A percentile compares a stretch with the other conserved stretches of the same genome.
Evolutionary conservation across 2,113 vertebrate species (phyloP).

Genomic region (Platycercus adscitus): DNA sequence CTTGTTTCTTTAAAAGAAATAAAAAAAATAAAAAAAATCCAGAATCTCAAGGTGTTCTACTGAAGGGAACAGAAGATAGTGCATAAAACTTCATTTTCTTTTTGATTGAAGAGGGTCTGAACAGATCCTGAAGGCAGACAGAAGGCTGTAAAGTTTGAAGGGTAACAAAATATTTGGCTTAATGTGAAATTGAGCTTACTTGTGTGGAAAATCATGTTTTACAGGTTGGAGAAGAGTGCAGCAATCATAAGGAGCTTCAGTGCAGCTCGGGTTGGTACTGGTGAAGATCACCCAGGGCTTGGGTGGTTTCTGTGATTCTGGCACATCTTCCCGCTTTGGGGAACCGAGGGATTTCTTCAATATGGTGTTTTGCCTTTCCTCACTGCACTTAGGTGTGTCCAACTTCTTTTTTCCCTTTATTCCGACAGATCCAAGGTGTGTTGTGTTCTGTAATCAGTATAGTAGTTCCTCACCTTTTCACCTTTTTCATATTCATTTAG

Average conservation of each 20-base stretch:
- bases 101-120: not conserved
- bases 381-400: not conserved
- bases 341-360: not conserved
- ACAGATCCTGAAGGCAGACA: not conserved
- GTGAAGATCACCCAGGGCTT: not conserved
- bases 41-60: not conserved
- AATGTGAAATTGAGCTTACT: not conserved
- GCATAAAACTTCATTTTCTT: not conserved
- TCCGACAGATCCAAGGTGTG: not conserved
- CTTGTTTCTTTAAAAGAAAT: not conserved
- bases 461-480: not conserved
- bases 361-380: not conserved
- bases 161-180: not conserved
- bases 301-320: not conserved
- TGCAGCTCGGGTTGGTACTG: not conserved
- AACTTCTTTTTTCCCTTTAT: not conserved
- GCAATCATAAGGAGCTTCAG: not conserved
- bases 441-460: not conserved
- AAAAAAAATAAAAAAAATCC: not conserved
- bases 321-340: not conserved
- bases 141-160: not conserved
- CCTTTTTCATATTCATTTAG: not conserved
- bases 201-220: not conserved
- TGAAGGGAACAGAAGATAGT: not conserved
- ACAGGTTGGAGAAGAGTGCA: not conserved